These are phyloP conservation scores for Molossus alvarezi DNA, from an alignment of 2,797 vertebrate genomes.

Conservation along the genomic window DNA sequence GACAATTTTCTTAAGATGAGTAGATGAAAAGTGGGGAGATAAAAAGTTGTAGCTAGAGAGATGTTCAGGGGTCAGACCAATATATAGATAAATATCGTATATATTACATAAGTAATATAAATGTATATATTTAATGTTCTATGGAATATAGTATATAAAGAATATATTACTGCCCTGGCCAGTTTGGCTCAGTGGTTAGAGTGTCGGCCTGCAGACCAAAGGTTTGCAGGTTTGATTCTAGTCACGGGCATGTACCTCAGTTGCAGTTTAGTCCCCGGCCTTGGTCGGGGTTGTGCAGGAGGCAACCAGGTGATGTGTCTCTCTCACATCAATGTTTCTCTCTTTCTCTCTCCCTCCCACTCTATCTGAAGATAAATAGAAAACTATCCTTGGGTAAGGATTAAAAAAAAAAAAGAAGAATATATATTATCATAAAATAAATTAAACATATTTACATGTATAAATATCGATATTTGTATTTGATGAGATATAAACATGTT, in stretches of 20 bases:
- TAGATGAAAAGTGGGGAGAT: not conserved
- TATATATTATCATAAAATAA: not conserved
- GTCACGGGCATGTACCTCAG: no score
- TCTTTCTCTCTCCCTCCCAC: no score
- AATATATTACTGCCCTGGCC: not conserved
- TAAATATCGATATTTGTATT: not conserved
- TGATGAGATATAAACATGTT: not conserved
- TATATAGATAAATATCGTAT: not conserved
- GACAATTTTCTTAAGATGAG: slow-evolving; percentile 6
- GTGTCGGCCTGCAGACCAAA: no score
- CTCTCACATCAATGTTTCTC: no score
- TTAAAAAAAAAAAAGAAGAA: no score
- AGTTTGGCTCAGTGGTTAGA: no score
- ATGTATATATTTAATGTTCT: not conserved
- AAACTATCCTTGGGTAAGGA: no score
- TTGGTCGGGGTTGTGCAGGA: no score
- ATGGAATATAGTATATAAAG: not conserved
- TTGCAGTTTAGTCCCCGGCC: no score
- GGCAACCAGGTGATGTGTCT: no score
- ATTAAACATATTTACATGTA: not conserved
- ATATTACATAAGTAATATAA: not conserved
- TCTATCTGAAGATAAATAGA: no score
- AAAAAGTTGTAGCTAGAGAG: not conserved
- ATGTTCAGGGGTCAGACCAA: not conserved
- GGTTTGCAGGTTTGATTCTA: no score